Evolutionary conservation across 1,140 invertebrate species (phyloP).

Genomic region (Copidosoma floridanum): DNA sequence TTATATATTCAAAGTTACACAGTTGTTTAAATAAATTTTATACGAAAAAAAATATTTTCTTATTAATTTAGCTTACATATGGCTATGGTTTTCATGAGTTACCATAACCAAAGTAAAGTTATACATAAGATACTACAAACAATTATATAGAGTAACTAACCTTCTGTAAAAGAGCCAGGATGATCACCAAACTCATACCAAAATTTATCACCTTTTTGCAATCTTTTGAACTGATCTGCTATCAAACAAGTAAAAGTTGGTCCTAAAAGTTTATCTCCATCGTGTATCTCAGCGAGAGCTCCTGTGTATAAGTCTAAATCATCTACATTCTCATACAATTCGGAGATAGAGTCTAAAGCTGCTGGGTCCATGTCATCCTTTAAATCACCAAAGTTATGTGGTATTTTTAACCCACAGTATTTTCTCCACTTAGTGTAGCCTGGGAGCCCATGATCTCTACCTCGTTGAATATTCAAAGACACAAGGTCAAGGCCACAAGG

Average conservation of each 20-base stretch:
- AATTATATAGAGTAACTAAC: constrained; percentile 51
- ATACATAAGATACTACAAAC: neutral
- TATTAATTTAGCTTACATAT: too few relatives aligned
- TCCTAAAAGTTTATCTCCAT: constrained; percentile 70
- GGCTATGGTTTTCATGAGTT: too few relatives aligned
- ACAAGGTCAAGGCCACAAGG: constrained; percentile 79
- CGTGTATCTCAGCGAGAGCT: constrained; percentile 72
- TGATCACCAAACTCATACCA: constrained; percentile 79
- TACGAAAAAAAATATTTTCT: too few relatives aligned
- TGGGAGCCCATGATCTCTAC: constrained; percentile 84
- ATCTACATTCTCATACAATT: constrained; percentile 72
- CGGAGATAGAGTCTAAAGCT: constrained; percentile 62
- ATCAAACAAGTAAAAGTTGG: constrained; percentile 84
- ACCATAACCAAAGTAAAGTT: too few relatives aligned
- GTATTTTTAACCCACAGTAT: constrained; percentile 69
- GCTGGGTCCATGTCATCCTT: constrained; percentile 61
- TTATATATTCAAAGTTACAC: too few relatives aligned
- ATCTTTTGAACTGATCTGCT: constrained; percentile 78
- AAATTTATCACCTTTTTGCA: constrained; percentile 79
- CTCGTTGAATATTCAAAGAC: constrained; percentile 83
- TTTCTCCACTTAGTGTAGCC: constrained; percentile 75
- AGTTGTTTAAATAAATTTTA: too few relatives aligned
- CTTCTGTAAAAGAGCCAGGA: constrained; percentile 68
- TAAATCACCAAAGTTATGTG: constrained; percentile 75
- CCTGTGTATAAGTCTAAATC: constrained; percentile 89